phyloP scores from a whole-genome alignment of 2,113 vertebrate species.

The Xenopus borealis region DNA sequence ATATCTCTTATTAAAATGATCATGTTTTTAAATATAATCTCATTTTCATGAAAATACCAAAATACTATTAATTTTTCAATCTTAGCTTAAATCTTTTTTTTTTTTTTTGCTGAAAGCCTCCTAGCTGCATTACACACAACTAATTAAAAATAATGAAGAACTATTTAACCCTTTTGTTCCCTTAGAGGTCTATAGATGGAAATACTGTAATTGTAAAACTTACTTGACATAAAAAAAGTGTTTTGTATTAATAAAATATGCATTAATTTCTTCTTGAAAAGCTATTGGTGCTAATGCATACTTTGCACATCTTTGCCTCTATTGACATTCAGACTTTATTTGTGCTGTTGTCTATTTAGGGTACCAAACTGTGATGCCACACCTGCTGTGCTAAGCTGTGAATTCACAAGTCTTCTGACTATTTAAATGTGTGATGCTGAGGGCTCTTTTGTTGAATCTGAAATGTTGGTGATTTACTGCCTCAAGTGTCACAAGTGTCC shows the following conservation, averaged over 20 bases:
- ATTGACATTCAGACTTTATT: slow-evolving; percentile 72
- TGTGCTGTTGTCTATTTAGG: too few relatives aligned
- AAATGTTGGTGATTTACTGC: slow-evolving; percentile 81
- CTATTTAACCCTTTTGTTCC: too few relatives aligned
- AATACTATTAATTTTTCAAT: slow-evolving; percentile 46
- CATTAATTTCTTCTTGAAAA: slow-evolving; percentile 68
- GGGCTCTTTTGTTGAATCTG: slow-evolving; percentile 77
- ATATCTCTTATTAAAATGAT: slow-evolving; percentile 46
- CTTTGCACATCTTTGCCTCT: slow-evolving; percentile 60
- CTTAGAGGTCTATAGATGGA: too few relatives aligned
- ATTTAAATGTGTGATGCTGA: slow-evolving; percentile 73
- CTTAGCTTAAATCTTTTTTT: slow-evolving; percentile 51
- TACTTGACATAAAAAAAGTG: too few relatives aligned
- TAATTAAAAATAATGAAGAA: slow-evolving; percentile 61
- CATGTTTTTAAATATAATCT: slow-evolving; percentile 23
- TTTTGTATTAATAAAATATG: slow-evolving; percentile 58
- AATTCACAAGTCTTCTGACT: slow-evolving; percentile 74
- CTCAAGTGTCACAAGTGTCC: slow-evolving; percentile 89
- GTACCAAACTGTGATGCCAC: slow-evolving; percentile 82
- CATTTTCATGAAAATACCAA: slow-evolving; percentile 42
- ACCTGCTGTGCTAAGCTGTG: slow-evolving; percentile 87
- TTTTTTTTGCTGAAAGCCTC: slow-evolving; percentile 30
- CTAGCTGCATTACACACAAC: slow-evolving; percentile 46
- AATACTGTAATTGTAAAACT: too few relatives aligned
- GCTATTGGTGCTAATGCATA: slow-evolving; percentile 62